Base-by-base conservation (phyloP, 2,113 vertebrate genomes). In the Dicerorhinus sumatrensis region DNA sequence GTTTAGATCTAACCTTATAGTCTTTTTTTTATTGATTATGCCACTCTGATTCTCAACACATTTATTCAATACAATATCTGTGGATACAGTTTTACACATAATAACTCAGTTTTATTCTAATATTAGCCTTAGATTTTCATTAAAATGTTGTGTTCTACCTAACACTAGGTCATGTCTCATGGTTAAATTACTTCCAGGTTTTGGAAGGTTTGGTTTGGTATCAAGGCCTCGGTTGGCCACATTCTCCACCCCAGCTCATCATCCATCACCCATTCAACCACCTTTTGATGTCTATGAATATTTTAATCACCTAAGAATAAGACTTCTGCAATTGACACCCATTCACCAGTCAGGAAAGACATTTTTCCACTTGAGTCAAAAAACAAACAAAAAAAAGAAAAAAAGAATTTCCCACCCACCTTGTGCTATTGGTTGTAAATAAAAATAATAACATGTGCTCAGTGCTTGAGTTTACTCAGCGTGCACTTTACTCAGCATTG, bases 381-480 rank as follows among this genome's bases (percentile, higher is more conserved):
- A 12, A 69, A 54, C 14, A 82, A 48, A 72, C 6, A 29, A 14
- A 16, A 31, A 18, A 39, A 46, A 0, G 17, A 60, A 72, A 21
- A 67, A 58, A 70, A 72, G 0, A 39, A 25, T 36, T 23, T 87
- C 3, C 4, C 21, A 23, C 1, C 1, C 1, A 3, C 16, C 11
- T n/a, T 39, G 31, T 70, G 4, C 48, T 29, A 16, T 12, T 48
- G 20, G 5, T 10, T 73, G 27, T 54, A 83, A 83, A 65, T 62
- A 48, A 48, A 39, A 23, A 33, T 18, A 31, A 58, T 2, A 36
- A 39, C 21, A 21, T 42, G 27, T 8, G 18, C 6, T 73, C 14
- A 20, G 36, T 14, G 1, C 14, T 76, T 62, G 33, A 67, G 10
- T 70, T 48, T 62, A 42, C 31, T 42, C 8, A 67, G n/a, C 13